A percentile compares a stretch with the other conserved stretches of the same genome.
phyloP scores from a whole-genome alignment of 2,888 invertebrate genomes.

The Stenotaenia linearis region DNA sequence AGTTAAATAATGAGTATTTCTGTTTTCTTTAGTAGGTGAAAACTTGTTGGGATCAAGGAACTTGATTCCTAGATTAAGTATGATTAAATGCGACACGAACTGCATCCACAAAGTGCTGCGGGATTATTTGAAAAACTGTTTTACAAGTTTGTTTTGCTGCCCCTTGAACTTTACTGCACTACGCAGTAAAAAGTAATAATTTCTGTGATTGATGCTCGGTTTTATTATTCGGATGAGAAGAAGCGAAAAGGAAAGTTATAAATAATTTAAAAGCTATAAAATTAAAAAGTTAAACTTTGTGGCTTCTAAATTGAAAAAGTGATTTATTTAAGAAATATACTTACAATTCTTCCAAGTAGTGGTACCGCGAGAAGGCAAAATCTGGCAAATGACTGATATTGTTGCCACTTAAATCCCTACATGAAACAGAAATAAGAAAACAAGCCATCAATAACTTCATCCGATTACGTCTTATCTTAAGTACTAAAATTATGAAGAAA shows the following conservation, averaged over 20 bases:
- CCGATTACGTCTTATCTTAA: background rate
- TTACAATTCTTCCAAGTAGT: conserved; percentile 28
- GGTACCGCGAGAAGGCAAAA: background rate
- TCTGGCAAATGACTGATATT: conserved; percentile 27
- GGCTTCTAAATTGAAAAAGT: background rate
- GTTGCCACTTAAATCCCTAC: conserved; percentile 20
- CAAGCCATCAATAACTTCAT: background rate
- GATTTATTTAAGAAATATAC: background rate
- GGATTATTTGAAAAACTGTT: too few relatives aligned
- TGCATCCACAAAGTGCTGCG: background rate
- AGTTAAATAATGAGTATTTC: background rate
- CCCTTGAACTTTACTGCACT: background rate
- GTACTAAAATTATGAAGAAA: background rate
- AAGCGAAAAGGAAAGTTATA: too few relatives aligned
- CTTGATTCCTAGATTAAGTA: too few relatives aligned
- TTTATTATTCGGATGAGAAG: too few relatives aligned
- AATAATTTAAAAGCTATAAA: too few relatives aligned
- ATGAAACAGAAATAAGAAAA: conserved; percentile 6
- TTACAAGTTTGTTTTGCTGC: background rate
- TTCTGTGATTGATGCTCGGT: too few relatives aligned
- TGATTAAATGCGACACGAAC: too few relatives aligned
- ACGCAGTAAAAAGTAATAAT: background rate
- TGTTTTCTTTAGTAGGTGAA: background rate
- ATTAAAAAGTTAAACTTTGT: background rate
- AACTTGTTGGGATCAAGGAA: background rate